Conservation (phyloP, 2,797 vertebrate species). For the Halcyon leucocephala region DNA sequence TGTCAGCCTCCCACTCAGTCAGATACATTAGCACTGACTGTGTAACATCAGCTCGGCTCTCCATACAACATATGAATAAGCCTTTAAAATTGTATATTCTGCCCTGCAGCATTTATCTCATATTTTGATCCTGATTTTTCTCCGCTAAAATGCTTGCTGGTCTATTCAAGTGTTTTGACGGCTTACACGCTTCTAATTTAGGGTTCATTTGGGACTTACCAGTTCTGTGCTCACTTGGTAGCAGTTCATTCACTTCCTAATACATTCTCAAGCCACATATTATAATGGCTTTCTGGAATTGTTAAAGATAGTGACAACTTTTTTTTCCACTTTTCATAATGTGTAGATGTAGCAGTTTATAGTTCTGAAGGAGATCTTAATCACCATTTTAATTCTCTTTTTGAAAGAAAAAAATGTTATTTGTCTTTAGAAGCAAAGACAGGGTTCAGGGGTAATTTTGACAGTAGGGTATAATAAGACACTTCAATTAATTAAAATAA, state of each 20-base stretch:
- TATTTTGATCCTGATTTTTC: slow-evolving; percentile 50
- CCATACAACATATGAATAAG: slow-evolving; percentile 47
- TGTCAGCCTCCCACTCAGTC: slow-evolving; percentile 53
- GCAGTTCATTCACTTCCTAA: slow-evolving; percentile 24
- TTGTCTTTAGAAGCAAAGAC: not conserved
- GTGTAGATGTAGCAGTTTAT: not conserved
- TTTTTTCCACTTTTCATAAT: slow-evolving; percentile 11
- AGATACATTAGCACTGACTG: slow-evolving; percentile 43
- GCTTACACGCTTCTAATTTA: not conserved
- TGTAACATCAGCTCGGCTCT: slow-evolving; percentile 40
- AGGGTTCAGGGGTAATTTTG: not conserved
- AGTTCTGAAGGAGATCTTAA: not conserved
- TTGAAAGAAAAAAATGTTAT: not conserved
- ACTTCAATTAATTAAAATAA: not conserved
- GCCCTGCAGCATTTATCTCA: slow-evolving; percentile 52
- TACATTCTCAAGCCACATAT: not conserved
- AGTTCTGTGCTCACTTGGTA: not conserved
- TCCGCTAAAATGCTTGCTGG: slow-evolving; percentile 1
- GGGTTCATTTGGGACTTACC: slow-evolving; percentile 40
- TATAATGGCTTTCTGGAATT: slow-evolving; percentile 11
- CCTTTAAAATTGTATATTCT: slow-evolving; percentile 55
- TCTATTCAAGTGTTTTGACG: slow-evolving; percentile 23
- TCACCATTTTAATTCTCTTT: not conserved
- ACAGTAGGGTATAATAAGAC: not conserved
- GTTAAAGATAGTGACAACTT: not conserved